phyloP scores from a whole-genome alignment of 2,113 vertebrate genomes.

The Chaenocephalus aceratus region DNA sequence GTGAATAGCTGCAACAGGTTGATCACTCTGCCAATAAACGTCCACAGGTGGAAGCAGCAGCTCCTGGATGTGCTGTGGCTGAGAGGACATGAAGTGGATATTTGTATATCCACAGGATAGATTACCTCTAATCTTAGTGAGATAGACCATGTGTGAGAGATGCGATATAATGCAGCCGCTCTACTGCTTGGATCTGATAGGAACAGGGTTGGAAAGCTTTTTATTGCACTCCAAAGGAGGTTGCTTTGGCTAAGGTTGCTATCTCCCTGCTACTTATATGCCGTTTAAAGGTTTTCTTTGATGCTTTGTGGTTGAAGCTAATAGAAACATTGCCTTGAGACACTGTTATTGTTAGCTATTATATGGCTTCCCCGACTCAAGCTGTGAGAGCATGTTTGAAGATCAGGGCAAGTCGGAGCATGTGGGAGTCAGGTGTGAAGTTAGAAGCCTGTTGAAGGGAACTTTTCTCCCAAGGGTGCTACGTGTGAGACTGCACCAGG shows the following conservation, averaged over 20 bases:
- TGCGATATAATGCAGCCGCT: constrained; percentile 25
- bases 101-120: constrained; percentile 28
- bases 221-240: constrained; percentile 11
- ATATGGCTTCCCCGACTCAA: background rate
- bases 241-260: background rate
- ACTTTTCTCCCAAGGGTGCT: background rate
- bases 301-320: background rate
- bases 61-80: constrained; percentile 1
- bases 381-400: background rate
- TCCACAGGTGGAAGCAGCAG: constrained; percentile 7
- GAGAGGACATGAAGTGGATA: constrained; percentile 8
- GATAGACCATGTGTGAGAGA: constrained; percentile 33
- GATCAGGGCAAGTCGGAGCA: constrained; percentile 26
- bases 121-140: constrained; percentile 19
- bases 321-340: background rate
- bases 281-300: background rate
- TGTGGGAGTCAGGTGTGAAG: constrained; percentile 30
- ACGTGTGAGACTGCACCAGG: background rate
- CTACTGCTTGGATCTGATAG: constrained; percentile 51
- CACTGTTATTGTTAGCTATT: background rate
- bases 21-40: constrained; percentile 8
- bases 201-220: constrained; percentile 23
- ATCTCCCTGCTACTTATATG: constrained; percentile 27
- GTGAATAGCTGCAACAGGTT: constrained; percentile 26
- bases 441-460: constrained; percentile 4